Evolutionary conservation across 2,113 vertebrate species (phyloP).

Genomic region (Thunnus maccoyii): DNA sequence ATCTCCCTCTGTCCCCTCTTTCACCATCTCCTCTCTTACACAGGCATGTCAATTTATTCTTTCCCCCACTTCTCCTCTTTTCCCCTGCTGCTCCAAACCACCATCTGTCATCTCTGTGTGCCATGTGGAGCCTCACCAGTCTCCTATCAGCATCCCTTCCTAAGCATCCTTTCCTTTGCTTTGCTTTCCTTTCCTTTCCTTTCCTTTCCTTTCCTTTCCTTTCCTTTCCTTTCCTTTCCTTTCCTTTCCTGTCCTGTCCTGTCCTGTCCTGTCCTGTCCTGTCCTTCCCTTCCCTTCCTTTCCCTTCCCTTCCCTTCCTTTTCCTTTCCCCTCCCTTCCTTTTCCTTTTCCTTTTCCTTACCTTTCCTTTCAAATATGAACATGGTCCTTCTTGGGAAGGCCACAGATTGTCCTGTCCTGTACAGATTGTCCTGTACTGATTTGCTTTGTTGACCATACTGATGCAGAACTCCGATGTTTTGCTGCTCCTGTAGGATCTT

Average conservation of each 20-base stretch:
- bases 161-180: neutral
- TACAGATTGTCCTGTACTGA: constrained; percentile 26
- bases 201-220: neutral
- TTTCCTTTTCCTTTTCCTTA: neutral
- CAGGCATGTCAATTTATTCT: neutral
- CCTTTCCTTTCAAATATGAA: constrained; percentile 2
- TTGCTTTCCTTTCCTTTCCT: neutral
- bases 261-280: too few species aligned
- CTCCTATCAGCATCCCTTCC: constrained; percentile 16
- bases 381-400: constrained; percentile 6
- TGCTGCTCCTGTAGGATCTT: neutral
- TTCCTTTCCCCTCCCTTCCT: neutral
- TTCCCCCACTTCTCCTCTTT: neutral
- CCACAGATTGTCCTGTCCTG: constrained; percentile 28
- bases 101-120: constrained; percentile 41
- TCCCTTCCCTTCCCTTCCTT: neutral
- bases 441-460: constrained; percentile 38
- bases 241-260: too few species aligned
- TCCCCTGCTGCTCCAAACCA: constrained; percentile 18
- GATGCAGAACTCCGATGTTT: neutral
- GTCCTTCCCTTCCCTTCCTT: too few species aligned
- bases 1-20: neutral
- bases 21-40: neutral
- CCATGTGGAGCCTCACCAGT: constrained; percentile 42
- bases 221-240: too few species aligned